Conservation (phyloP, 2,113 vertebrate species). For the Lophotis ruficrista region DNA sequence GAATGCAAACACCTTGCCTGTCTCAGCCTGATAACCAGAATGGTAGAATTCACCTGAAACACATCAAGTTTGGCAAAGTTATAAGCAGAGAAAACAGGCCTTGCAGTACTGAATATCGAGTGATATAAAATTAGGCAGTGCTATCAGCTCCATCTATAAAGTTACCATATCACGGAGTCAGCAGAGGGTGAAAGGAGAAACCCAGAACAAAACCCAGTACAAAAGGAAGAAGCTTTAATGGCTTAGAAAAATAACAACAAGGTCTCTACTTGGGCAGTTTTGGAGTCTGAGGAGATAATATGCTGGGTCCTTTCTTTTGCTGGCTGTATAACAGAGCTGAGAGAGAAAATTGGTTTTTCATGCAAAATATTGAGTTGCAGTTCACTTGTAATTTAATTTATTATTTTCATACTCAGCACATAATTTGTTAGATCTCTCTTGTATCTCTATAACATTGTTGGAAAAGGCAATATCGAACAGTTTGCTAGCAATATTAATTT, state of each 20-base stretch:
- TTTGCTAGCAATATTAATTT: conserved; percentile 29
- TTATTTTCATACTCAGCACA: conserved; percentile 13
- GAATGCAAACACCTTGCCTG: neutral
- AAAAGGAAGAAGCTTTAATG: neutral
- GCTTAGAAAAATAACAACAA: neutral
- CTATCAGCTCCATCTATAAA: neutral
- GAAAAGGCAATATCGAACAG: neutral
- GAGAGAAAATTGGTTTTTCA: conserved; percentile 52
- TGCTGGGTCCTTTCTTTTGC: neutral
- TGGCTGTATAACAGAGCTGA: neutral
- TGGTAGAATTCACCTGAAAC: neutral
- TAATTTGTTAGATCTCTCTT: conserved; percentile 14
- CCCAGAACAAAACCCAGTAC: neutral
- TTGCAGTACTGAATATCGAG: neutral
- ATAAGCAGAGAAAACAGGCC: neutral
- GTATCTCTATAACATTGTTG: neutral
- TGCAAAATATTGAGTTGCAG: conserved; percentile 50
- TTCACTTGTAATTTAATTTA: conserved; percentile 57
- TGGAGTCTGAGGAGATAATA: neutral
- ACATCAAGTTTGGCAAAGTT: neutral
- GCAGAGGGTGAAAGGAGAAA: neutral
- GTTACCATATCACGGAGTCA: neutral
- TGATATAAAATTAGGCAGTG: neutral
- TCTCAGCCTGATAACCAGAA: neutral
- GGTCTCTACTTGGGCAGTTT: neutral